phyloP scores from a whole-genome alignment of 2,113 vertebrate species.

The Mormoops blainvillei region DNA sequence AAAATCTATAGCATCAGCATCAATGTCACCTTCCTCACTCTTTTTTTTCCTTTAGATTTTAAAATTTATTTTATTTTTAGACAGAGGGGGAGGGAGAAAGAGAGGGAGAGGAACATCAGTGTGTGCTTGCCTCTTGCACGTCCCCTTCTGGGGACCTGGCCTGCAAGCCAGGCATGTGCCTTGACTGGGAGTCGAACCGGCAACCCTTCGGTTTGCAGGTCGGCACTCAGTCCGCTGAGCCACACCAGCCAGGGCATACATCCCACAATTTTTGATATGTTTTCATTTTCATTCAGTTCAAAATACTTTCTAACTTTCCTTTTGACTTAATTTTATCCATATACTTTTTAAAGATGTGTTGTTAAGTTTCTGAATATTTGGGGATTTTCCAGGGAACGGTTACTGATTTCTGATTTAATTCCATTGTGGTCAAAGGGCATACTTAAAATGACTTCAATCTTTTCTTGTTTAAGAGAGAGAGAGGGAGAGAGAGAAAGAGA shows the following conservation, averaged over 20 bases:
- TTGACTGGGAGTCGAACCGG: too few relatives aligned
- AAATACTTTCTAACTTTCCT: neutral
- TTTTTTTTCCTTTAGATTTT: neutral
- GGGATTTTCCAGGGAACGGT: neutral
- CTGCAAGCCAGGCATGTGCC: too few relatives aligned
- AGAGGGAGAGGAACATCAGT: neutral
- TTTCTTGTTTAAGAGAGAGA: neutral
- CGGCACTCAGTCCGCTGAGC: too few relatives aligned
- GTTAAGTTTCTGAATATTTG: neutral
- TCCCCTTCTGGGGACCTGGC: too few relatives aligned
- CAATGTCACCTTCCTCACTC: neutral
- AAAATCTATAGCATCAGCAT: neutral
- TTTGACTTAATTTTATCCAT: neutral
- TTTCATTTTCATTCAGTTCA: too few relatives aligned
- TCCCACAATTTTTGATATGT: too few relatives aligned
- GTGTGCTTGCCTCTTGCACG: too few relatives aligned
- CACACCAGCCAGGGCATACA: too few relatives aligned
- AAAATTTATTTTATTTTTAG: neutral
- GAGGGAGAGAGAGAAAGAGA: too few relatives aligned
- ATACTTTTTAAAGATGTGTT: neutral
- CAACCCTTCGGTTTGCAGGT: too few relatives aligned
- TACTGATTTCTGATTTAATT: constrained; percentile 5
- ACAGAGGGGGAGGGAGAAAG: neutral
- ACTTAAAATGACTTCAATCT: neutral
- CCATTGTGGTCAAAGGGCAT: neutral